Conservation (phyloP, 2,797 vertebrate genomes). For the Rachycentron canadum region DNA sequence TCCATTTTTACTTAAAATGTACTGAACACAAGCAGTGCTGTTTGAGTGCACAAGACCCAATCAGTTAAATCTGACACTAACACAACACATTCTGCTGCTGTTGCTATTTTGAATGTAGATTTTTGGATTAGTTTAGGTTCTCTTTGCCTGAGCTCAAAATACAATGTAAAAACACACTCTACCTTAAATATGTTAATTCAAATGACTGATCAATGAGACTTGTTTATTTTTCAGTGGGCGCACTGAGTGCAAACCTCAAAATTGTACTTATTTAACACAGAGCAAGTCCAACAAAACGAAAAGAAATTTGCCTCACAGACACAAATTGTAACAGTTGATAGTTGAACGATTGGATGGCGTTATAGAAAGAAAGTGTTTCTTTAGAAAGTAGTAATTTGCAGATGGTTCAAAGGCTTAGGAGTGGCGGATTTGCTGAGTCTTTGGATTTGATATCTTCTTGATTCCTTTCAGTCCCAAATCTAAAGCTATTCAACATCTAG, state of each 20-base stretch:
- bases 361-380: constrained; percentile 50
- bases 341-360: constrained; percentile 51
- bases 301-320: constrained; percentile 37
- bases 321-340: constrained; percentile 44
- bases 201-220: not conserved
- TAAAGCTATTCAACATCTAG: constrained; percentile 58
- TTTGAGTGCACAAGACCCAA: constrained; percentile 19
- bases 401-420: constrained; percentile 54
- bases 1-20: constrained; percentile 25
- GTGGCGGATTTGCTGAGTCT: constrained; percentile 60
- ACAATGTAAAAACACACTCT: constrained; percentile 20
- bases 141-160: constrained; percentile 25
- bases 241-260: constrained; percentile 7
- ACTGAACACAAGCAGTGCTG: constrained; percentile 26
- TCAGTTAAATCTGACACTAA: constrained; percentile 33
- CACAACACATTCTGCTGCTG: constrained; percentile 59
- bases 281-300: constrained; percentile 18
- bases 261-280: constrained; percentile 20
- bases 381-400: constrained; percentile 63
- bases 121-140: constrained; percentile 26
- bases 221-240: constrained; percentile 14
- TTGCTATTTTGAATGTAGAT: constrained; percentile 40
- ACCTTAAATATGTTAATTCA: constrained; percentile 27
- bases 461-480: constrained; percentile 63
- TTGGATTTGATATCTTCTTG: constrained; percentile 60